A percentile compares a stretch with the other conserved stretches of the same genome.
These are phyloP conservation scores for Tribolium freemani DNA, from an alignment of 2,888 invertebrate species.

Conservation along the genomic window DNA sequence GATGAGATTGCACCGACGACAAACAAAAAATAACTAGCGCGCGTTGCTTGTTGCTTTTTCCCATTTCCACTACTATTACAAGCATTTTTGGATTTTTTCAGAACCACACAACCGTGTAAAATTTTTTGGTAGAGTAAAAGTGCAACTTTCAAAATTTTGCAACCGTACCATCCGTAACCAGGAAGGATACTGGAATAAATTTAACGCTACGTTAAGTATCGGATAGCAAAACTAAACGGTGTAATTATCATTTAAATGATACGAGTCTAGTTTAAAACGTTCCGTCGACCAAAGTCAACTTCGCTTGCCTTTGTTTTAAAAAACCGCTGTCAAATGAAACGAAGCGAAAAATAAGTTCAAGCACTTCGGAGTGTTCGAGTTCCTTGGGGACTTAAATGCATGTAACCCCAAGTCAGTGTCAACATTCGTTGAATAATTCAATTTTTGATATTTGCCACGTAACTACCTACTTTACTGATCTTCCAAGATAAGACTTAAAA, in stretches of 20 bases:
- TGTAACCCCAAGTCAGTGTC: neutral
- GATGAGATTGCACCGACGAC: neutral
- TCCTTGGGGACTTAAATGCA: neutral
- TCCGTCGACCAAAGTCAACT: neutral
- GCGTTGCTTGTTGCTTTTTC: neutral
- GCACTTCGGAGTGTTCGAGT: neutral
- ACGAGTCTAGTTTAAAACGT: neutral
- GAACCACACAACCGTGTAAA: no score
- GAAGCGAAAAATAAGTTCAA: neutral
- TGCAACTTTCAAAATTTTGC: neutral
- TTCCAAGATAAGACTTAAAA: no score
- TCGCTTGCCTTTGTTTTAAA: neutral
- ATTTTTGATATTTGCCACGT: neutral
- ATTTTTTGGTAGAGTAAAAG: neutral
- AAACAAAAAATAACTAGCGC: neutral
- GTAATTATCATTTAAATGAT: neutral
- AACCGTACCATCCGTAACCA: neutral
- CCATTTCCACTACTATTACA: neutral
- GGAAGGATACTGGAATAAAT: neutral
- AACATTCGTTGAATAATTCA: neutral
- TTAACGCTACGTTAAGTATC: neutral
- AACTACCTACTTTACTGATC: no score
- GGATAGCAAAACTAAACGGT: neutral
- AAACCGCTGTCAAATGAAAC: neutral
- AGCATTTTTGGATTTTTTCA: no score